Base-by-base conservation (phyloP, 2,797 vertebrate genomes). In the Danio jaintianensis region DNA sequence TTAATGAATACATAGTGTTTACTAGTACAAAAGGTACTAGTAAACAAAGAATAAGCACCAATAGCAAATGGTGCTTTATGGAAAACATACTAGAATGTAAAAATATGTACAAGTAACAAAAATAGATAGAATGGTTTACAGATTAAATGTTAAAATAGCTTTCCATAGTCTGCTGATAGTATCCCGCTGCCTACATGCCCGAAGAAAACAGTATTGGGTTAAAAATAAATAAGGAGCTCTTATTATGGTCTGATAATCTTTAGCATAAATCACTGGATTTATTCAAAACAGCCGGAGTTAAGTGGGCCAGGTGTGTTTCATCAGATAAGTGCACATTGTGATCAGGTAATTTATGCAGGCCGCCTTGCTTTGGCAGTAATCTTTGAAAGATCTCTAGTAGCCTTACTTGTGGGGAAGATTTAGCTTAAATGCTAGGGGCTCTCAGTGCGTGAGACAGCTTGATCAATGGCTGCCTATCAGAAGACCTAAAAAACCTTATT, bases 321-420 rank as follows among this genome's bases (percentile, higher is more conserved):
- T 63, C 18, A 63, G n/a, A 75, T 59, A 73, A 73, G 53, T 45
- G 20, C 42, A 47, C 29, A 29, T 9, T 74, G 56, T 18, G n/a
- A 45, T 53, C 16, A 47, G 8, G 20, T 16, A 18, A 47, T 50
- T 63, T 9, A n/a, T 13, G 4, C 56, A 56, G 52, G 10, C 16
- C 5, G 12, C 9, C 16, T 18, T 29, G 6, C n/a, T 43, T 45
- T 18, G 22, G 38, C 38, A 43, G 18, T 18, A 18, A 63, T 42
- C 29, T 64, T 75, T 20, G 5, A 53, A 64, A 22, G 36, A 75
- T 40, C 47, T 62, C 7, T 18, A 50, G 56, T 48, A 52, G 45
- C 7, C 7, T 7, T 47, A n/a, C 52, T 59, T 9, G 10, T 36
- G 10, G 45, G 13, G n/a, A 22, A 4, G 20, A 68, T 68, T 47